Conservation (phyloP, 2,113 vertebrate species). For the Xyrauchen texanus region DNA sequence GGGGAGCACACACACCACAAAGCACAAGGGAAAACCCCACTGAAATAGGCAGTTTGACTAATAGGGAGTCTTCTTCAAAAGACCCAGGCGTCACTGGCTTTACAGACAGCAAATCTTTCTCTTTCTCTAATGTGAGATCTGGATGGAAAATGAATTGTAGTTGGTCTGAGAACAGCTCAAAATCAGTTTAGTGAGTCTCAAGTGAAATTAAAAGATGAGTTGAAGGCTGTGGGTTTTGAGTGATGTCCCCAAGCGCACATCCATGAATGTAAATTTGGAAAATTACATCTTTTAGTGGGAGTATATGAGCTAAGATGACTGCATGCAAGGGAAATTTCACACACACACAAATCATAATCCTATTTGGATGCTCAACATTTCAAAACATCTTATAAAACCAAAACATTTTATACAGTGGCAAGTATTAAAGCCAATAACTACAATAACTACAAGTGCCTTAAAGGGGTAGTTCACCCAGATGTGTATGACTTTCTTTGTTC, state of each 20-base stretch:
- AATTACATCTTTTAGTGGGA: constrained; percentile 23
- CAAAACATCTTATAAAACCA: not conserved
- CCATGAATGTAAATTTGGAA: not conserved
- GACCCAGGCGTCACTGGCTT: not conserved
- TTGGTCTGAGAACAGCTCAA: not conserved
- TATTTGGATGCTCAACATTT: not conserved
- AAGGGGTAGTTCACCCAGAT: no score
- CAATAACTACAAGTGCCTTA: not conserved
- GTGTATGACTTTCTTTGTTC: no score
- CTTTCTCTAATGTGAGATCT: not conserved
- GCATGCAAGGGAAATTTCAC: not conserved
- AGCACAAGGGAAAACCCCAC: constrained; percentile 26
- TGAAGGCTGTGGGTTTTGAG: constrained; percentile 23
- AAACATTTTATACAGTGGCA: no score
- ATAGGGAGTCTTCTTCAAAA: constrained; percentile 50
- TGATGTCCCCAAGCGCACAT: not conserved
- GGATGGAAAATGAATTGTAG: constrained; percentile 22
- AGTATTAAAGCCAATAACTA: not conserved
- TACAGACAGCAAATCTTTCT: not conserved
- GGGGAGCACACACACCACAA: constrained; percentile 34
- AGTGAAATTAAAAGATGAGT: constrained; percentile 33
- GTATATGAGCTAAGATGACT: not conserved
- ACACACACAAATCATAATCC: constrained; percentile 3
- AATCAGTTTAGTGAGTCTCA: constrained; percentile 28
- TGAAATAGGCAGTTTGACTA: constrained; percentile 54